A percentile compares a stretch with the other conserved stretches of the same genome.
Conservation (phyloP, 2,888 invertebrate genomes). For the Euzophera pinguis region DNA sequence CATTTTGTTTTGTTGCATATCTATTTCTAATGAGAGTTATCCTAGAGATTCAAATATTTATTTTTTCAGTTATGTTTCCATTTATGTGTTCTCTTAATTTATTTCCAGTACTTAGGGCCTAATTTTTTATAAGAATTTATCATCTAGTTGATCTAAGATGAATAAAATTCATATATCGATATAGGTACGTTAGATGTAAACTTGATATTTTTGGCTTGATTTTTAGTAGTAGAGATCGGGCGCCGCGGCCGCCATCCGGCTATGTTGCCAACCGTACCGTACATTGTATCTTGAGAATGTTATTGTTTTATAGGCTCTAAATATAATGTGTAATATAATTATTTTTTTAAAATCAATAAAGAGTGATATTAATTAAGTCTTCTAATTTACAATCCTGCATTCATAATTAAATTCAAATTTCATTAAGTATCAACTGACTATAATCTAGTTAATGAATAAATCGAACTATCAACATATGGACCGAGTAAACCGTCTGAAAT, state of each 20-base stretch:
- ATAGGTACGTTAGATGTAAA: slow-evolving; percentile 54
- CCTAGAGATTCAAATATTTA: slow-evolving; percentile 38
- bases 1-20: slow-evolving; percentile 8
- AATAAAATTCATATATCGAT: slow-evolving; percentile 50
- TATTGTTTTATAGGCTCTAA: slow-evolving; percentile 71
- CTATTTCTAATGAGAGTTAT: slow-evolving; percentile 29
- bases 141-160: slow-evolving; percentile 44
- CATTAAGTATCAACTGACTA: no score
- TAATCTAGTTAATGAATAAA: no score
- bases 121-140: slow-evolving; percentile 46
- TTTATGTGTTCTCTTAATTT: slow-evolving; percentile 46
- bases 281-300: slow-evolving; percentile 56
- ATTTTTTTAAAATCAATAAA: slow-evolving; percentile 80
- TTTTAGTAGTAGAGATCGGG: slow-evolving; percentile 39
- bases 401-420: no score
- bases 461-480: no score
- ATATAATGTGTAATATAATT: slow-evolving; percentile 75
- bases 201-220: slow-evolving; percentile 62
- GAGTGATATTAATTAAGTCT: slow-evolving; percentile 68
- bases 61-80: slow-evolving; percentile 34
- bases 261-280: slow-evolving; percentile 44
- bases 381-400: slow-evolving; percentile 23
- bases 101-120: slow-evolving; percentile 68
- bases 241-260: slow-evolving; percentile 27
- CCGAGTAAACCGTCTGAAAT: no score